Conservation (phyloP, 2,888 invertebrate species). For the Sesia bembeciformis region DNA sequence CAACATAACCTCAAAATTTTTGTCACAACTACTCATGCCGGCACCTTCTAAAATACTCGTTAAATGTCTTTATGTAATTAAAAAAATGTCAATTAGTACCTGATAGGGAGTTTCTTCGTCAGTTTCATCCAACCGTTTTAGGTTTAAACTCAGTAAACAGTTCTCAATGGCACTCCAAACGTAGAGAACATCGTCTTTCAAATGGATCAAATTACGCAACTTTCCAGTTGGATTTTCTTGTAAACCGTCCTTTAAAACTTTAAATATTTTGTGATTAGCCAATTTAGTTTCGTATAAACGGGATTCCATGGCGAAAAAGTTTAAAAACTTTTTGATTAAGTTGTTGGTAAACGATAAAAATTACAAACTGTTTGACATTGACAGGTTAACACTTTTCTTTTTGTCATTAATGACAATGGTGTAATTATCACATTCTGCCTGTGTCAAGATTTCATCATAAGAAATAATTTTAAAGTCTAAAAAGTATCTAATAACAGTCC, state of each 20-base stretch:
- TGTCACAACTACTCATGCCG: no score
- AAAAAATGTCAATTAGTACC: constrained; percentile 42
- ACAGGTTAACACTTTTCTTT: constrained; percentile 5
- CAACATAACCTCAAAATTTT: no score
- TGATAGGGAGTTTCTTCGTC: constrained; percentile 74
- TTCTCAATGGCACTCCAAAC: constrained; percentile 79
- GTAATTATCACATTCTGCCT: neutral
- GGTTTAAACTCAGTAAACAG: constrained; percentile 77
- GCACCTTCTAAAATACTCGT: no score
- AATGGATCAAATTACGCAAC: constrained; percentile 76
- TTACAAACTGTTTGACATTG: constrained; percentile 1
- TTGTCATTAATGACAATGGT: constrained; percentile 14
- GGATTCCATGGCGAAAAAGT: constrained; percentile 62
- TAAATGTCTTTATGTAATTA: no score
- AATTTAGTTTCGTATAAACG: constrained; percentile 75
- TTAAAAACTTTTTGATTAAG: constrained; percentile 1
- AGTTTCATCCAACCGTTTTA: constrained; percentile 63
- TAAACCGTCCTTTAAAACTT: constrained; percentile 70
- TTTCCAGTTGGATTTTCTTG: constrained; percentile 67
- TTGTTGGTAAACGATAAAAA: constrained; percentile 8
- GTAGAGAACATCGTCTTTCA: constrained; percentile 79
- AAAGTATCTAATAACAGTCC: no score
- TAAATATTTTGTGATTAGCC: constrained; percentile 76
- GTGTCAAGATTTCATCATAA: constrained; percentile 2
- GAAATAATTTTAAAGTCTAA: no score